Conservation (phyloP, 2,797 vertebrate species). For the Threskiornis aethiopicus region DNA sequence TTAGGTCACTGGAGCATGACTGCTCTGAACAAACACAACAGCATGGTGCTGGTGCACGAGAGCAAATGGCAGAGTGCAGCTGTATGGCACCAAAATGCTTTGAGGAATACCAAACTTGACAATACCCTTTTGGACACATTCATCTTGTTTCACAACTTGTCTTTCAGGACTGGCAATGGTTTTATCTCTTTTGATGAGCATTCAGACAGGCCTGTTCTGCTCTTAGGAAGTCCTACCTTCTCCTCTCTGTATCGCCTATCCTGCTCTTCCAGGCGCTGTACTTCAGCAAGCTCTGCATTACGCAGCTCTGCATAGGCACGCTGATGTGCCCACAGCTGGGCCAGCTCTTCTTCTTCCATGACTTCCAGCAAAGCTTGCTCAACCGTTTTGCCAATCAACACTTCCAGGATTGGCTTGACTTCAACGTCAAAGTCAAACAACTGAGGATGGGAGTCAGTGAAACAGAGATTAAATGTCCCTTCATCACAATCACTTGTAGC, state of each 20-base stretch:
- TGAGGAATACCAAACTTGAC: neutral
- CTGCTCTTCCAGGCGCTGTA: slow-evolving; percentile 88
- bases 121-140: neutral
- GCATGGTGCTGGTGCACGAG: neutral
- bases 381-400: slow-evolving; percentile 89
- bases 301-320: slow-evolving; percentile 79
- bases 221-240: slow-evolving; percentile 71
- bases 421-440: slow-evolving; percentile 94
- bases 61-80: neutral
- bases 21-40: neutral
- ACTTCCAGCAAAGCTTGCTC: slow-evolving; percentile 92
- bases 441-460: slow-evolving; percentile 72
- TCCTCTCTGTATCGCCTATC: slow-evolving; percentile 86
- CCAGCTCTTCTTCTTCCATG: slow-evolving; percentile 93
- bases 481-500: neutral
- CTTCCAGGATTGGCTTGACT: slow-evolving; percentile 88
- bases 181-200: neutral
- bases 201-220: neutral
- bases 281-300: slow-evolving; percentile 85
- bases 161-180: neutral
- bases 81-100: neutral
- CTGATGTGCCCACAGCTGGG: slow-evolving; percentile 79
- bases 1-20: neutral
- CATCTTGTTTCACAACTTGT: neutral
- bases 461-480: neutral